Evolutionary conservation across 2,113 vertebrate species (phyloP), one percentile per base, ranked within the genome.

Genomic region (Heterocephalus glaber): DNA sequence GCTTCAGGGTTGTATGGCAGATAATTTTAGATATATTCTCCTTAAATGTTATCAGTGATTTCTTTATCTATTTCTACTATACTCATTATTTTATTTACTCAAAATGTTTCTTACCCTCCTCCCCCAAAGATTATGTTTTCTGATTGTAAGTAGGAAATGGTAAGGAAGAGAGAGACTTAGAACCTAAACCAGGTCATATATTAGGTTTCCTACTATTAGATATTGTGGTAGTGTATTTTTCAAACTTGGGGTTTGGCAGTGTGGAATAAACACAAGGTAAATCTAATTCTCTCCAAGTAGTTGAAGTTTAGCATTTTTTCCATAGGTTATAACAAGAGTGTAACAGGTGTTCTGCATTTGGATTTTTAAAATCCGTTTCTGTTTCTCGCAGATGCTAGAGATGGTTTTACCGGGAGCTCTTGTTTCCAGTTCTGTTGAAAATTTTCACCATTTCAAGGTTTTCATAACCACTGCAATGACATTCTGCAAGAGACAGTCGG

Each of bases 391-490:
- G 58, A 16, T 38, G 70, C 52, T 72, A 17, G 38, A 38, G 52
- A 16, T 84, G 8, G 41, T 96, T 96, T 72, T 49, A 83, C 35
- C 8, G 35, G 54, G 66, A 96, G 30, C 7, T 35, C 35, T 96
- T 68, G 86, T 84, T 93, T 93, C 44, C 56, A 70, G 11, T 61
- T 58, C 63, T 22, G 0, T 63, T 61, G 87, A 17, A 92, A 66
- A 47, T 47, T 56, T 49, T 47, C 24, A 35, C 24, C 4, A 33
- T 84, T 88, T 47, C 28, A 5, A 44, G 13, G 81, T 90, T 82
- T 56, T 61, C n/a, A 28, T 30, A 60, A 52, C 11, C 41, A 7
- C 14, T 38, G 30, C 1, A 2, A 28, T 60, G 1, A 66, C 22
- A n/a, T 58, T 84, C 58, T 79, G 52, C 10, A 12, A 56, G 41